phyloP scores from a whole-genome alignment of 2,113 vertebrate species.

The Zosterops borbonicus region DNA sequence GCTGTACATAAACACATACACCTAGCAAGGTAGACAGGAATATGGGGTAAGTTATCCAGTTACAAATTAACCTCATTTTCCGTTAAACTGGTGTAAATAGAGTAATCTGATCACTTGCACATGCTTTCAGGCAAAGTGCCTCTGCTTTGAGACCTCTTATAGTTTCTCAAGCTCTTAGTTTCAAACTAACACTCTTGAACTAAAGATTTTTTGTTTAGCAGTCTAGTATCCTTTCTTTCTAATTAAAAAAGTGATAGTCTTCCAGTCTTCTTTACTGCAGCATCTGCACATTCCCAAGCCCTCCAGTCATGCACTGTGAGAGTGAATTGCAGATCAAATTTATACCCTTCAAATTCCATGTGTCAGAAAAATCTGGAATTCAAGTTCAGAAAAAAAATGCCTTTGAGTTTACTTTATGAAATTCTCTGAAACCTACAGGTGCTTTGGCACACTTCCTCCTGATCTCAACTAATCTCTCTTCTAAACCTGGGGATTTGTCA shows the following conservation, averaged over 20 bases:
- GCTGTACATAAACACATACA: not conserved
- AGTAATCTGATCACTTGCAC: not conserved
- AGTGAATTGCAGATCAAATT: not conserved
- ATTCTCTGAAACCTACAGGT: not conserved
- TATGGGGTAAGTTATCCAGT: not conserved
- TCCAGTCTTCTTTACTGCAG: not conserved
- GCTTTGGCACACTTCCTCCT: not conserved
- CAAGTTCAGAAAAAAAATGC: not conserved
- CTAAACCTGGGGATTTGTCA: not conserved
- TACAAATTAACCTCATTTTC: constrained; percentile 12
- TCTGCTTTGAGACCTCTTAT: not conserved
- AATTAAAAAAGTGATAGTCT: not conserved
- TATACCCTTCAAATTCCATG: not conserved
- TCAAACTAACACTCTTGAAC: not conserved
- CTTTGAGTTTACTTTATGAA: not conserved
- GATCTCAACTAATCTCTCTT: not conserved
- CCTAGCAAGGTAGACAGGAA: not conserved
- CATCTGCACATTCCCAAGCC: not conserved
- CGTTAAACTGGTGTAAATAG: not conserved
- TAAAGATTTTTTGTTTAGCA: not conserved
- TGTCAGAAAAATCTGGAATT: not conserved
- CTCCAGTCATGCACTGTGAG: not conserved
- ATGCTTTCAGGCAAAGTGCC: not conserved
- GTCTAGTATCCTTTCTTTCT: not conserved
- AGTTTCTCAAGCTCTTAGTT: not conserved